A percentile compares a stretch with the other conserved stretches of the same genome.
Conservation (phyloP, 2,113 vertebrate genomes). For the Cyanistes caeruleus region DNA sequence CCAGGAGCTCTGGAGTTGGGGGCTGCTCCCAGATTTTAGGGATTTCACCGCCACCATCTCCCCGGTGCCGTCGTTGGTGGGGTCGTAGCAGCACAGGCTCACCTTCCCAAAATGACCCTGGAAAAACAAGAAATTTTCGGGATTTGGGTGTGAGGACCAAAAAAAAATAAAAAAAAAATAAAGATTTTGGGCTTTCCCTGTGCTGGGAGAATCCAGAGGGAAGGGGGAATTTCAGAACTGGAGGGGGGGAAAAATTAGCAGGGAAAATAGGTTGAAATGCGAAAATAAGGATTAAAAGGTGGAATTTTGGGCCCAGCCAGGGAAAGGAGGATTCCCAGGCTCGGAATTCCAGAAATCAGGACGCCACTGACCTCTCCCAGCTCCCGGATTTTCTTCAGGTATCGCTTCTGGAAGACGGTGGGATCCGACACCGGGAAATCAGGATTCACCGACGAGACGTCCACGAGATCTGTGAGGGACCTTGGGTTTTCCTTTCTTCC, state of each 20-base stretch:
- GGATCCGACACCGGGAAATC: conserved; percentile 73
- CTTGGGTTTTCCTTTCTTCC: neutral
- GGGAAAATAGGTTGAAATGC: neutral
- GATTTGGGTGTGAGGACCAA: no score
- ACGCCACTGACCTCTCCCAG: conserved; percentile 82
- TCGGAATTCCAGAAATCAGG: neutral
- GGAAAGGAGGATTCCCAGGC: neutral
- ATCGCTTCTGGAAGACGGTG: conserved; percentile 88
- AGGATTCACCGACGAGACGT: conserved; percentile 76
- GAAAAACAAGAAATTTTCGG: accelerated
- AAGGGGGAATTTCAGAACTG: accelerated
- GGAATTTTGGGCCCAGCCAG: neutral
- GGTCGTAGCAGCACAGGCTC: conserved; percentile 89
- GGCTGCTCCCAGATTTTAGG: conserved; percentile 84
- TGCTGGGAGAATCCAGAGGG: neutral
- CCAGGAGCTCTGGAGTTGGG: conserved; percentile 80
- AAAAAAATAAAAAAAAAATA: no score
- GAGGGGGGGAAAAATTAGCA: neutral
- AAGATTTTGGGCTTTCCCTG: neutral
- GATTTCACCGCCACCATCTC: conserved; percentile 92
- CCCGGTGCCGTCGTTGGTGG: conserved; percentile 86
- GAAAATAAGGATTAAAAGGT: neutral
- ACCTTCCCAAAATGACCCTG: conserved; percentile 96
- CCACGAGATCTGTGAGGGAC: conserved; percentile 74
- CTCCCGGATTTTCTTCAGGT: conserved; percentile 87